Base-by-base conservation (phyloP, 2,888 invertebrate genomes). In the Marasmarcha lunaedactyla region DNA sequence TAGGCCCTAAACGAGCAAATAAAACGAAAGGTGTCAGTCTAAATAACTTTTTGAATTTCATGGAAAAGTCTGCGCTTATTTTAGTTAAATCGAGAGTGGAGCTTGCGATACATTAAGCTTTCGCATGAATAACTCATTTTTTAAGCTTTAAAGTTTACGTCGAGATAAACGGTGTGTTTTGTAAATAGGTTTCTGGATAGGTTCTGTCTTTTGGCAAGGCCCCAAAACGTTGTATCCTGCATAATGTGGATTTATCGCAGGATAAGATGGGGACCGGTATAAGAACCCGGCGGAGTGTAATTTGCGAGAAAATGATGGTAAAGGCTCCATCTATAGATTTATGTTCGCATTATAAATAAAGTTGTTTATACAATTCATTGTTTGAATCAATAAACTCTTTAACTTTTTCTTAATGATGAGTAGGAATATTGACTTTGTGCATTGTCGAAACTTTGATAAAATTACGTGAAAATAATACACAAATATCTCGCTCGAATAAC, bases 171-270 rank as follows among this genome's bases (percentile, higher is more conserved):
- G 6, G 30, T 11, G 9, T 30, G 9, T 30, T 11, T 30, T 30
- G 30, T 20, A 20, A 20, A 20, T 20, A 20, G 20, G 20, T 7
- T 20, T 20, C 20, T 20, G 20, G 20, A 20, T 20, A 20, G 20
- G 20, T 20, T 20, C 20, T 20, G 66, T 63, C 68, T 64, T 67
- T 69, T 81, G 78, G 79, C 79, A 78, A 53, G 60, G 71, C 64
- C 73, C 78, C 81, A 81, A 77, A 71, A 67, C 65, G 70, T 58
- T 74, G 74, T 74, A 62, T 70, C 69, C 66, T 66, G 71, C 63
- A 70, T 76, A 74, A 76, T 73, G 60, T 63, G 67, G 71, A 74
- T 74, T 74, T 77, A 78, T 71, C 67, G 55, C 57, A 62, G 56
- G 54, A 34, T 51, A 59, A 57, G 58, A 59, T 59, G 55, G 57